These are phyloP conservation scores for Myotis brandtii DNA, from an alignment of 2,113 vertebrate genomes.

Conservation along the genomic window DNA sequence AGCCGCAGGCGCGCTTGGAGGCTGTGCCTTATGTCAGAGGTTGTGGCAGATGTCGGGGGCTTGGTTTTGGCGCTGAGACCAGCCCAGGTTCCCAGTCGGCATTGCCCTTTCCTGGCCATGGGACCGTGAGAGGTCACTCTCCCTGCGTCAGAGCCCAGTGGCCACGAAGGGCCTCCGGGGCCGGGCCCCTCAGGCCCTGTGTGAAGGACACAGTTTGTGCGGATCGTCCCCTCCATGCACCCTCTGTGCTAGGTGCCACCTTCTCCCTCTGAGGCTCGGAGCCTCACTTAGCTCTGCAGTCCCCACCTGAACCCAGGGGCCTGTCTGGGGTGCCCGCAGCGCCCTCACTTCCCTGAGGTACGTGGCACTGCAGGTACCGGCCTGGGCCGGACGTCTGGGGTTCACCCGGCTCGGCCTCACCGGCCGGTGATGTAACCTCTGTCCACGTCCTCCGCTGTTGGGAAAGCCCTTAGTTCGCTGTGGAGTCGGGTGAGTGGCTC, in stretches of 20 bases:
- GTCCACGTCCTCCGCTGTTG: fast-evolving
- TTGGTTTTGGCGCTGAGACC: fast-evolving
- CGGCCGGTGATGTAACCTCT: fast-evolving
- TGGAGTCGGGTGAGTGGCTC: background rate
- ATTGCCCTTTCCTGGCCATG: fast-evolving
- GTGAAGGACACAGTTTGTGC: fast-evolving
- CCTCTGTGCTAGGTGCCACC: fast-evolving
- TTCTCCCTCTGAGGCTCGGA: background rate
- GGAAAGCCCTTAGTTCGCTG: background rate
- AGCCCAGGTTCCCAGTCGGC: no score
- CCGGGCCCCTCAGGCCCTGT: fast-evolving
- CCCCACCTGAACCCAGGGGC: background rate
- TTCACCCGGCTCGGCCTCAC: background rate
- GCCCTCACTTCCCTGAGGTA: background rate
- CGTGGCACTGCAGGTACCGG: fast-evolving
- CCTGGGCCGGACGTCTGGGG: background rate
- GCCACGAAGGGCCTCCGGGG: fast-evolving
- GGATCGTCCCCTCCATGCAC: fast-evolving
- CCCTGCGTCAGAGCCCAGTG: no score
- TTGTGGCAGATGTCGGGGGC: background rate
- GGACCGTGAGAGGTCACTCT: background rate
- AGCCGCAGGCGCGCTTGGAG: fast-evolving
- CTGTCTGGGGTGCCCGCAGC: fast-evolving
- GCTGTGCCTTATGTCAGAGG: fast-evolving
- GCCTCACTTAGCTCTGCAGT: fast-evolving